Conservation (phyloP, 1,140 invertebrate species). For the Hylaeus volcanicus region DNA sequence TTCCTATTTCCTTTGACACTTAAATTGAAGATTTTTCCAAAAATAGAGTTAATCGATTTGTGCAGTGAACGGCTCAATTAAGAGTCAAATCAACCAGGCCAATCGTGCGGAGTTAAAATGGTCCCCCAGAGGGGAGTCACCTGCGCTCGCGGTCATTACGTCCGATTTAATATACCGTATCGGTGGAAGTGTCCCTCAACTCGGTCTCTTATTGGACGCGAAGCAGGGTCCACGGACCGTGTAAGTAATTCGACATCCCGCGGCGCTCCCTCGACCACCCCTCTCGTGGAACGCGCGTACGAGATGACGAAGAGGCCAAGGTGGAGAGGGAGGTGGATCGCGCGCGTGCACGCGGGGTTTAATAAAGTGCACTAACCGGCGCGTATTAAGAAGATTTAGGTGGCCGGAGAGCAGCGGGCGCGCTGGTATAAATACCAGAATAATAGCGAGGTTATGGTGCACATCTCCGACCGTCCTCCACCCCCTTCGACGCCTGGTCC, state of each 20-base stretch:
- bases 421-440: constrained; percentile 74
- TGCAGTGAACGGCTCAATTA: no score
- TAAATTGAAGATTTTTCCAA: no score
- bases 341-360: constrained; percentile 59
- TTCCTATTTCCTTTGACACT: no score
- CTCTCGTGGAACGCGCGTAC: background rate
- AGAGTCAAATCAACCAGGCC: background rate
- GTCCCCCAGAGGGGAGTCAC: background rate
- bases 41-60: no score
- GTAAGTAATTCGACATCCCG: constrained; percentile 49
- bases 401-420: constrained; percentile 65
- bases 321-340: constrained; percentile 9
- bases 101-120: background rate
- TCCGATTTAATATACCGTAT: constrained; percentile 46
- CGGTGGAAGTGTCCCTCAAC: constrained; percentile 30
- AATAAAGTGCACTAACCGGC: constrained; percentile 73
- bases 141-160: constrained; percentile 27
- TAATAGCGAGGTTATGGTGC: constrained; percentile 74
- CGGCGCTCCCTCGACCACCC: constrained; percentile 24
- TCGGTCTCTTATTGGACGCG: constrained; percentile 50
- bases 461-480: constrained; percentile 53
- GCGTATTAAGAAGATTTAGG: constrained; percentile 77
- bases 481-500: constrained; percentile 31
- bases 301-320: background rate
- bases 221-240: constrained; percentile 21